A percentile compares a stretch with the other conserved stretches of the same genome.
phyloP scores from a whole-genome alignment of 2,888 invertebrate species.

The Linyphia triangularis region DNA sequence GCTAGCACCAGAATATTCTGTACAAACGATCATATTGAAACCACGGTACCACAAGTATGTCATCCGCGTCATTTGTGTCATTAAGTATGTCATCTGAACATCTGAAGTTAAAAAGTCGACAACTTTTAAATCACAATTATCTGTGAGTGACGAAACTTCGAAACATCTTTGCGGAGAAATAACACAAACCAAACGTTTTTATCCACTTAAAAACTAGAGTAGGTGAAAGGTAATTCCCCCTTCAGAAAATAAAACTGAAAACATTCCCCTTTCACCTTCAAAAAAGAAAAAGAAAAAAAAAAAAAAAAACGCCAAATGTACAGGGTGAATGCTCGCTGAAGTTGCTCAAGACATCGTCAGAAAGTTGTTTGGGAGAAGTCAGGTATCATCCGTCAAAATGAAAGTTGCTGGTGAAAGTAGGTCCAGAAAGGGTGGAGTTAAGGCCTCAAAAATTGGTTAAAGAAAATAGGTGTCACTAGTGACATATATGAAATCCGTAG shows the following conservation, averaged over 20 bases:
- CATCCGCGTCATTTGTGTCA: too few species aligned
- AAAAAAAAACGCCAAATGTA: neutral
- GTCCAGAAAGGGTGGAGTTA: conserved; percentile 22
- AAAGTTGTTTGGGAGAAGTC: neutral
- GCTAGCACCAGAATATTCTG: too few species aligned
- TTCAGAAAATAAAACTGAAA: conserved; percentile 12
- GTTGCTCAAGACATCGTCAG: neutral
- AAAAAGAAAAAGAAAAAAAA: neutral
- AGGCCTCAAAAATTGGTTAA: neutral
- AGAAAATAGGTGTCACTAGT: conserved; percentile 26
- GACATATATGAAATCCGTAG: neutral
- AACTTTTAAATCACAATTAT: too few species aligned
- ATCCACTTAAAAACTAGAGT: conserved; percentile 27
- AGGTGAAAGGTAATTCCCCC: conserved; percentile 22
- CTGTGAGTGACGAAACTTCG: too few species aligned
- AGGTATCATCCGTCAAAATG: neutral
- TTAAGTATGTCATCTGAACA: too few species aligned
- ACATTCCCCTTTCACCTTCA: conserved; percentile 51
- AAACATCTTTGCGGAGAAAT: too few species aligned
- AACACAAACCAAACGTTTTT: too few species aligned
- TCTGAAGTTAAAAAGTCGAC: too few species aligned
- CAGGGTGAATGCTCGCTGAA: conserved; percentile 34
- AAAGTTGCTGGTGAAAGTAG: conserved; percentile 1
- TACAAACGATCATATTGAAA: too few species aligned
- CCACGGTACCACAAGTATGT: too few species aligned